Conservation (phyloP, 2,113 vertebrate species). For the Oryzias curvinotus region DNA sequence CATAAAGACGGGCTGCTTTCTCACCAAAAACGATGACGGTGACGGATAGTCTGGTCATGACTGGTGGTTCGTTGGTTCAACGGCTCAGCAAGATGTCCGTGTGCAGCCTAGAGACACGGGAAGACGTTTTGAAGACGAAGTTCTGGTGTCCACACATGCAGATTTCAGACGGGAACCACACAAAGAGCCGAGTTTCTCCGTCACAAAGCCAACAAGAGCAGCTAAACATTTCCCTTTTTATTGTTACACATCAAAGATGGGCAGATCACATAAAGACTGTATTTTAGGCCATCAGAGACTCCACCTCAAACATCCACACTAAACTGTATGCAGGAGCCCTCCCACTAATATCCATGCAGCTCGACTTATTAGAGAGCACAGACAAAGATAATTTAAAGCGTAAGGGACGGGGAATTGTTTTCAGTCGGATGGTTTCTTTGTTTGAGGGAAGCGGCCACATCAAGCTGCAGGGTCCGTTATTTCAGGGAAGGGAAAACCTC, state of each 20-base stretch:
- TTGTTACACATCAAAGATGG: background rate
- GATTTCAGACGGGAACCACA: slow-evolving; percentile 1
- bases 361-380: slow-evolving; percentile 43
- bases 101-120: slow-evolving; percentile 28
- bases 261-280: slow-evolving; percentile 8
- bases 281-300: background rate
- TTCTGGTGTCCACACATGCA: slow-evolving; percentile 20
- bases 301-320: slow-evolving; percentile 31
- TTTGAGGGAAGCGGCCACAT: slow-evolving; percentile 45
- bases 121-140: slow-evolving; percentile 6
- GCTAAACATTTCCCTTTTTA: slow-evolving; percentile 8
- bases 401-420: slow-evolving; percentile 25
- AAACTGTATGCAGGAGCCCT: slow-evolving; percentile 8
- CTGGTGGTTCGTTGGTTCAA: slow-evolving; percentile 40
- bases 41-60: slow-evolving; percentile 65
- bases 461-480: slow-evolving; percentile 23
- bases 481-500: slow-evolving; percentile 10
- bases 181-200: slow-evolving; percentile 1
- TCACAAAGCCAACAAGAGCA: background rate
- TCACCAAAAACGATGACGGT: slow-evolving; percentile 63
- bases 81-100: slow-evolving; percentile 44
- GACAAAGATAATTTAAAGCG: slow-evolving; percentile 25
- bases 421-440: slow-evolving; percentile 29
- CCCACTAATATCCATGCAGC: slow-evolving; percentile 19
- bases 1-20: slow-evolving; percentile 16